Evolutionary conservation across 1,140 invertebrate species (phyloP), one percentile per base, ranked within the genome.

Genomic region (Hermatobates lingyangjiaoensis): DNA sequence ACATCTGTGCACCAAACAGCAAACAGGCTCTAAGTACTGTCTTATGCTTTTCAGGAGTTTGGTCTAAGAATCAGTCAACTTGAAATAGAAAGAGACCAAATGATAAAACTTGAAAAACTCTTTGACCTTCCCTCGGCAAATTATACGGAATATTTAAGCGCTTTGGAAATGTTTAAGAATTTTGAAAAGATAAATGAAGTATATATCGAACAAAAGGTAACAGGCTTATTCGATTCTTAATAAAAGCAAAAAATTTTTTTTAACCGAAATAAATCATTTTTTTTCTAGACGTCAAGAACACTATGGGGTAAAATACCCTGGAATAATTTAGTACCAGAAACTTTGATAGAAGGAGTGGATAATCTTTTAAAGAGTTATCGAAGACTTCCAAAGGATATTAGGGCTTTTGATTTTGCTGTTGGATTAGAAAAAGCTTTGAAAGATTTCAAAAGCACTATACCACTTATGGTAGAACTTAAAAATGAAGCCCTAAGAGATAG

Each of bases 391-490:
- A 70, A 70, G 57, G 63, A 66, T 1, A 64, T 75, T 0, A 75
- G 77, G 27, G 57, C 62, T 1, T 66, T 79, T 40, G 63, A 69
- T 0, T 71, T 81, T 3, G 86, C 77, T 0, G 60, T 74, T 44
- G 71, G 73, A 27, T 58, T 94, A n/a, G 79, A 88, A 54, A 62
- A 74, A 2, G 80, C 79, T 58, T 87, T 94, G 85, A 87, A 83
- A 58, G 79, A 83, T 57, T 93, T 93, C 65, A 85, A 85, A 62
- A 79, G 79, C 57, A 80, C 86, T 0, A 77, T 93, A 4, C 87
- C 88, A 0, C 63, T 94, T 20, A 90, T 92, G 76, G 79, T 89
- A 12, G 85, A 89, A 46, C 63, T 94, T 26, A 92, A 92, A 64
- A 84, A 91, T 64, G 87, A 93, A 60, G 86, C 88, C 1, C 75